Evolutionary conservation across 2,888 invertebrate species (phyloP).

Genomic region (Cryptocheilus praepositus): DNA sequence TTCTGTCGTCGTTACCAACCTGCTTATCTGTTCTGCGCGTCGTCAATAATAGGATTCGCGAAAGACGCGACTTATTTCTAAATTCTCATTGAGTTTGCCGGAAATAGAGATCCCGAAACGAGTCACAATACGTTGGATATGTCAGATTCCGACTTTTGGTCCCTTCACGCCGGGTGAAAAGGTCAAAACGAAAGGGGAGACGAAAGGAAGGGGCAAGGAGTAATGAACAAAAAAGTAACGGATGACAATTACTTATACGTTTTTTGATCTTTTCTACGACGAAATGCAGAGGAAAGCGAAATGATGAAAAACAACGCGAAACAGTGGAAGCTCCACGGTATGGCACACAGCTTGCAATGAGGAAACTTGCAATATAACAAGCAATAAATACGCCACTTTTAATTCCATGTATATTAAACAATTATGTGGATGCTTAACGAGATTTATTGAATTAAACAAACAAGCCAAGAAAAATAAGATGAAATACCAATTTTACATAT

Average conservation of each 20-base stretch:
- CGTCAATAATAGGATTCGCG: too few relatives aligned
- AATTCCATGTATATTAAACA: constrained; percentile 73
- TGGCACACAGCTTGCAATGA: constrained; percentile 63
- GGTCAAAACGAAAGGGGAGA: too few relatives aligned
- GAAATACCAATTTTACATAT: constrained; percentile 74
- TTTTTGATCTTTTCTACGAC: constrained; percentile 43
- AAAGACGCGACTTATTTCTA: too few relatives aligned
- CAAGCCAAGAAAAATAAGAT: constrained; percentile 57
- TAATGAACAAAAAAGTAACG: neutral
- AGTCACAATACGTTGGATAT: too few relatives aligned
- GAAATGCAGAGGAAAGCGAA: constrained; percentile 29
- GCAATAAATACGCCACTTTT: constrained; percentile 73
- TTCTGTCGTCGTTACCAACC: too few relatives aligned
- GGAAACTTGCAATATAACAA: constrained; percentile 73
- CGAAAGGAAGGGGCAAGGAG: neutral
- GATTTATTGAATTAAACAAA: constrained; percentile 70
- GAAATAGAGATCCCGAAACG: too few relatives aligned
- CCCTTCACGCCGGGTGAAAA: too few relatives aligned
- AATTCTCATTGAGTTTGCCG: too few relatives aligned
- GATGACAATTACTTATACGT: constrained; percentile 1
- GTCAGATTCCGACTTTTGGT: too few relatives aligned
- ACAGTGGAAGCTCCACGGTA: constrained; percentile 52
- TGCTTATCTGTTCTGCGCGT: too few relatives aligned
- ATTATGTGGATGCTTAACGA: constrained; percentile 72
- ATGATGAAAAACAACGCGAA: constrained; percentile 22